Percentiles rank a stretch among this genome's conserved stretches.
These are phyloP conservation scores for Sebastes reedi DNA, from an alignment of 2,797 vertebrate genomes.

Conservation along the genomic window DNA sequence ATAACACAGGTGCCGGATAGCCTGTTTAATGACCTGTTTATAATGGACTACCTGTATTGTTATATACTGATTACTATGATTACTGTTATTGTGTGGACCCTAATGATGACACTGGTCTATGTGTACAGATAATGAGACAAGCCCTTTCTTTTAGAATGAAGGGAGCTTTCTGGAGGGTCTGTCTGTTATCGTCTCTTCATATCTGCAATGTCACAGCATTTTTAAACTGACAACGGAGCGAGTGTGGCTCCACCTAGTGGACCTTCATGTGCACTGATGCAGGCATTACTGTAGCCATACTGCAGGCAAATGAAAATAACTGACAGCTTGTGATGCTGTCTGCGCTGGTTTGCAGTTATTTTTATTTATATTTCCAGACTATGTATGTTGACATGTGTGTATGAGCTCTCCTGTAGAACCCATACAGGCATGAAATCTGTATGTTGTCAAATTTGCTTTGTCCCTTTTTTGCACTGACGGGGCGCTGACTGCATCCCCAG, in stretches of 20 bases:
- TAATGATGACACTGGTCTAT: slow-evolving; percentile 70
- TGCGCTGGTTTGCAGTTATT: slow-evolving; percentile 18
- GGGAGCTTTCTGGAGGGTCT: slow-evolving; percentile 73
- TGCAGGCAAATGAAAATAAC: slow-evolving; percentile 27
- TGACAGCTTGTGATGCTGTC: slow-evolving; percentile 20
- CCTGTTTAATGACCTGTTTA: slow-evolving; percentile 80
- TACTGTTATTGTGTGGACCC: slow-evolving; percentile 71
- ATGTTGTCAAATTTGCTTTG: slow-evolving; percentile 26
- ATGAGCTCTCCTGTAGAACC: slow-evolving; percentile 33
- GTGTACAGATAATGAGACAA: slow-evolving; percentile 71
- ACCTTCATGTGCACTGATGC: slow-evolving; percentile 36
- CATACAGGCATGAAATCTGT: slow-evolving; percentile 50
- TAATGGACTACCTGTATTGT: slow-evolving; percentile 72
- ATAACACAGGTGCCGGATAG: slow-evolving; percentile 80
- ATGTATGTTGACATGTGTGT: slow-evolving; percentile 41
- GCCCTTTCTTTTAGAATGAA: slow-evolving; percentile 62
- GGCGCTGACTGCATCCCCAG: slow-evolving; percentile 31
- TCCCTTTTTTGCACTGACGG: slow-evolving; percentile 31
- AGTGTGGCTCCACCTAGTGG: slow-evolving; percentile 76
- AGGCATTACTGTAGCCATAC: slow-evolving; percentile 51
- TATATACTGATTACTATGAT: slow-evolving; percentile 67
- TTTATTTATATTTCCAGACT: slow-evolving; percentile 22
- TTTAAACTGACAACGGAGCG: slow-evolving; percentile 23
- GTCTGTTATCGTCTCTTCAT: slow-evolving; percentile 66
- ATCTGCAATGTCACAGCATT: slow-evolving; percentile 36